Conservation (phyloP, 2,113 vertebrate species). For the Chelonoidis abingdonii region DNA sequence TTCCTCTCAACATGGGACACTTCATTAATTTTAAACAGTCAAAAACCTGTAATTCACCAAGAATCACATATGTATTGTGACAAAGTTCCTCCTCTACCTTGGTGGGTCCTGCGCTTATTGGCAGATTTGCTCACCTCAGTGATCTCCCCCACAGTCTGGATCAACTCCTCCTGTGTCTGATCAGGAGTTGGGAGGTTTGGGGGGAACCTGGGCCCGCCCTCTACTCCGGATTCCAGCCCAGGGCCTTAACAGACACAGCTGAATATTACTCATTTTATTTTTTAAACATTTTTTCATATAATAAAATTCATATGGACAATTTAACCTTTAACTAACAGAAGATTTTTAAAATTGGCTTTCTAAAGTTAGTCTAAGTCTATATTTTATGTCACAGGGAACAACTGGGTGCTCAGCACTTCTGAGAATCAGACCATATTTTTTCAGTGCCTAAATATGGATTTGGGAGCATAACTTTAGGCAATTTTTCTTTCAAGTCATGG, state of each 20-base stretch:
- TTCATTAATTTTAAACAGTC: background rate
- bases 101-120: too few species aligned
- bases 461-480: background rate
- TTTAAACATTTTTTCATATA: background rate
- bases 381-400: background rate
- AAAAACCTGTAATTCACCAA: slow-evolving; percentile 4
- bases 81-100: too few species aligned
- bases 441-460: background rate
- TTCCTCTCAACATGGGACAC: background rate
- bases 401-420: background rate
- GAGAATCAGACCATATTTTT: slow-evolving; percentile 17
- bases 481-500: background rate
- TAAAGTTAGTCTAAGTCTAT: background rate
- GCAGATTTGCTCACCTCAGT: too few species aligned
- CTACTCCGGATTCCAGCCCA: too few species aligned
- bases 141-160: too few species aligned
- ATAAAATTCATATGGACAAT: slow-evolving; percentile 35
- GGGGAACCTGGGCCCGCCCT: too few species aligned
- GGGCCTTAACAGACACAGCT: slow-evolving; percentile 35
- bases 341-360: background rate
- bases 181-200: too few species aligned
- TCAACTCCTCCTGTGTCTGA: too few species aligned
- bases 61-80: background rate
- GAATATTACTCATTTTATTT: slow-evolving; percentile 53
- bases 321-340: background rate